A percentile compares a stretch with the other conserved stretches of the same genome.
Conservation (phyloP, 2,888 invertebrate species). For the Enchytraeus crypticus region DNA sequence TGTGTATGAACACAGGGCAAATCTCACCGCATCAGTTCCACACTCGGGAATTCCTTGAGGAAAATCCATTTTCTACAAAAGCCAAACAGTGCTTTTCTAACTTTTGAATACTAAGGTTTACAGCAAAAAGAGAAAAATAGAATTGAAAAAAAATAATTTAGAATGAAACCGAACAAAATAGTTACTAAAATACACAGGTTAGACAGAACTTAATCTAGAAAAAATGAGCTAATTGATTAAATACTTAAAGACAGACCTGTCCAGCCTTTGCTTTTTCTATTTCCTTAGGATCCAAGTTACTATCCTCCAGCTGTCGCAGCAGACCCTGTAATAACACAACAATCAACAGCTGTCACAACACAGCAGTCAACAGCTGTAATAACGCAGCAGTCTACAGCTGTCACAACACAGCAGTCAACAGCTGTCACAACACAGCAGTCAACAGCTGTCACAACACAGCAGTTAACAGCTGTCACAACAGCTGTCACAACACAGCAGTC, state of each 20-base stretch:
- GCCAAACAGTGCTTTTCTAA: too few relatives aligned
- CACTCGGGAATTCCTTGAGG: constrained; percentile 90
- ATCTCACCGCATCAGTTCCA: constrained; percentile 85
- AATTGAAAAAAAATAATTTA: not conserved
- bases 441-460: too few relatives aligned
- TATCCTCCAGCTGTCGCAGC: constrained; percentile 63
- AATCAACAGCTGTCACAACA: too few relatives aligned
- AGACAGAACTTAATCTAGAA: not conserved
- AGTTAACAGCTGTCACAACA: too few relatives aligned
- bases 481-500: too few relatives aligned
- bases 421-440: too few relatives aligned
- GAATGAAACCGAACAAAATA: not conserved
- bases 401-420: too few relatives aligned
- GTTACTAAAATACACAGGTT: not conserved
- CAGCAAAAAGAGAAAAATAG: too few relatives aligned
- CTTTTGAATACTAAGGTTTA: too few relatives aligned
- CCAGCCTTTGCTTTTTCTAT: constrained; percentile 61
- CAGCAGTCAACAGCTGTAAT: not conserved
- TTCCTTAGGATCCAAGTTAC: constrained; percentile 79
- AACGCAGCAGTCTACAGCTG: too few relatives aligned
- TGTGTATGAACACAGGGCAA: constrained; percentile 80
- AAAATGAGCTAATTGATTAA: not conserved
- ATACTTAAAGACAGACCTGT: constrained; percentile 37
- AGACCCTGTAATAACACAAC: constrained; percentile 52
- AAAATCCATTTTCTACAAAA: constrained; percentile 54